Evolutionary conservation across 2,797 vertebrate species (phyloP), one percentile per base, ranked within the genome.

Genomic region (Anolis apletophallus): DNA sequence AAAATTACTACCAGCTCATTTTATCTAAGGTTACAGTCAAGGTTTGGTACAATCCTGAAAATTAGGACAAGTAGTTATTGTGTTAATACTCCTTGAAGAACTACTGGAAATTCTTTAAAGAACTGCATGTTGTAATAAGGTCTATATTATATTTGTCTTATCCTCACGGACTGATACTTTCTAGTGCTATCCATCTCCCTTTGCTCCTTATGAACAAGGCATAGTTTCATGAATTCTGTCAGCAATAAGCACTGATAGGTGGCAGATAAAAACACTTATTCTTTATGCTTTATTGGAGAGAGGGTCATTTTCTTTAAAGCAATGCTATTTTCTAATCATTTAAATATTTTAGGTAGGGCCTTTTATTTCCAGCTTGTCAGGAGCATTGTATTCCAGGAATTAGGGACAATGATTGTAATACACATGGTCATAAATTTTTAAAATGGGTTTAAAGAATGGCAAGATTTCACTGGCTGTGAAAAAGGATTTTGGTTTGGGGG

Each of bases 361-460:
- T 57, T 91, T 90, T 84, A 78, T 61, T 82, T 81, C 13, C 61
- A 6, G 64, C 61, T 83, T 85, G 82, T 77, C 86, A 67, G 52
- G 84, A 79, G 76, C 81, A 86, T 29, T 0, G 0, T 4, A 55
- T 83, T 89, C 87, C 83, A 91, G 89, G 81, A 90, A 94, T 93
- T 90, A 94, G 67, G 19, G 90, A 75, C 85, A 74, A 40, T 81
- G n/a, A 64, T 80, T 91, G 86, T 88, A 95, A 93, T 86, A 93
- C 90, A 87, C 79, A 90, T 0, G 1, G 87, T 36, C 85, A 93
- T 93, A 83, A 92, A 76, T 95, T 95, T 93, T 92, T 87, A 82
- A 94, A 93, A 93, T 91, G 89, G 88, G 76, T 90, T 88, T 86
- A 73, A 92, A 89, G 75, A 90, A 94, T 90, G 92, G 88, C 88